Conservation (phyloP, 1,140 invertebrate species). For the Cherax destructor region DNA sequence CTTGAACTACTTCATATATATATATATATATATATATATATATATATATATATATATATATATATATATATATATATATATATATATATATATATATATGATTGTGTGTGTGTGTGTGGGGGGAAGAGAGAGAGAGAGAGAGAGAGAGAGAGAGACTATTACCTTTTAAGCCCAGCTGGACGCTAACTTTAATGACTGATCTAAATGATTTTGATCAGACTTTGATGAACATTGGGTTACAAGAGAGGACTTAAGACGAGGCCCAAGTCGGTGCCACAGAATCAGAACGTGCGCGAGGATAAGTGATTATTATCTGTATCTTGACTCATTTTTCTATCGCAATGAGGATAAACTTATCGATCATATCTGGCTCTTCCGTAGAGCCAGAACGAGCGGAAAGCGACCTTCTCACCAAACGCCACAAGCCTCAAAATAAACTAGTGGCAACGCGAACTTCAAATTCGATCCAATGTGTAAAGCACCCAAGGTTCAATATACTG, state of each 20-base stretch:
- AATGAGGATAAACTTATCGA: constrained; percentile 58
- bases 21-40: no score
- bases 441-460: not conserved
- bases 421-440: constrained; percentile 3
- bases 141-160: no score
- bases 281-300: constrained; percentile 12
- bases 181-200: not conserved
- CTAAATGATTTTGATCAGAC: not conserved
- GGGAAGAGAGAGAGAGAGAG: no score
- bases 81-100: no score
- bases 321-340: constrained; percentile 58
- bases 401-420: not conserved
- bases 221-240: not conserved
- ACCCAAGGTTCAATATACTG: not conserved
- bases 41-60: no score
- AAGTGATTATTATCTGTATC: constrained; percentile 61
- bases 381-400: not conserved
- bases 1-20: no score
- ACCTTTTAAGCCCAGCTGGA: no score
- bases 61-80: no score
- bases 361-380: constrained; percentile 37
- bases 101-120: no score
- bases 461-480: not conserved
- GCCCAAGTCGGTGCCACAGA: not conserved
- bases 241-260: not conserved